Conservation (phyloP, 2,113 vertebrate species). For the Andinoacara biseriatus region DNA sequence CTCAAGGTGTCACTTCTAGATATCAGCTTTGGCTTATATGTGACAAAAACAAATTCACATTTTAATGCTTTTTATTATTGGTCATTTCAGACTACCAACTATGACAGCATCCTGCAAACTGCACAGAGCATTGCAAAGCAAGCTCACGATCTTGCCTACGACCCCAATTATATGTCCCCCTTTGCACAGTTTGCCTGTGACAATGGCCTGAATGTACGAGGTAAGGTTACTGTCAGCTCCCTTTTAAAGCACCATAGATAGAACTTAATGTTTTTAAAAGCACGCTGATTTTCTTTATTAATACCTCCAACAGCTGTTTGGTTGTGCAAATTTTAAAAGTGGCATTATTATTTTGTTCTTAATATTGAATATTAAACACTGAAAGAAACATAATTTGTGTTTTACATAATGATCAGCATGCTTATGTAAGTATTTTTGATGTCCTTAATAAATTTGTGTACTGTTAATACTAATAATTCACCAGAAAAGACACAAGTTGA, state of each 20-base stretch:
- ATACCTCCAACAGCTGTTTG: background rate
- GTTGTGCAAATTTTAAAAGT: background rate
- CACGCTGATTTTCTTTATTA: background rate
- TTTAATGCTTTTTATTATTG: background rate
- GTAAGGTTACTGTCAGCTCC: constrained; percentile 76
- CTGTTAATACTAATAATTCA: background rate
- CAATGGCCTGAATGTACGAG: constrained; percentile 97
- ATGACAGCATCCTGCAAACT: constrained; percentile 96
- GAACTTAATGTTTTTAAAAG: background rate
- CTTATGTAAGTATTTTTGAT: background rate
- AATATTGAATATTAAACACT: background rate
- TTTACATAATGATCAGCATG: background rate
- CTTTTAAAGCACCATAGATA: background rate
- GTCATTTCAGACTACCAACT: constrained; percentile 88
- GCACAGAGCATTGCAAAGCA: constrained; percentile 97
- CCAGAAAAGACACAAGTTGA: background rate
- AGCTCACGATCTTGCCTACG: constrained; percentile 95
- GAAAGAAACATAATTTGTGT: background rate
- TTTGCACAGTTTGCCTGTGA: constrained; percentile 99
- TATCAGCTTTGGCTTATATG: background rate
- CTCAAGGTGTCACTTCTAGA: constrained; percentile 84
- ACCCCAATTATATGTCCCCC: constrained; percentile 99
- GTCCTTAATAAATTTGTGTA: background rate
- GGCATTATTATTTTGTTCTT: background rate
- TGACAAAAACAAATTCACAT: background rate